Base-by-base conservation (phyloP, 2,888 invertebrate species). In the Hydraecia micacea region DNA sequence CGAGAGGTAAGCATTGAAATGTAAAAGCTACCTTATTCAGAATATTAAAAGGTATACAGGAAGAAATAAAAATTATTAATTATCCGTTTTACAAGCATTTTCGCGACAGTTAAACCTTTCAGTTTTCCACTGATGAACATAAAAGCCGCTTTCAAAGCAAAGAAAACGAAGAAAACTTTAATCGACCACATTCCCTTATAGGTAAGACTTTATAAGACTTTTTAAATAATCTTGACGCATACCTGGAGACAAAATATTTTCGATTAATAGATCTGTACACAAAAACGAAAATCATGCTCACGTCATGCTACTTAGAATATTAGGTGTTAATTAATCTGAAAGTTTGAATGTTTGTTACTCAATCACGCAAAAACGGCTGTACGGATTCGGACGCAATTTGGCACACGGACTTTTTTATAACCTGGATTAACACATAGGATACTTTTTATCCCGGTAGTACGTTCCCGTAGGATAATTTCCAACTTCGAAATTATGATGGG, bases 281-380 rank as follows among this genome's bases (percentile, higher is more conserved):
- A 49, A 49, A 52, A 32, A 77, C 28, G 60, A 73, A 74, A 69
- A 62, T 67, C 32, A 32, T 32, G 32, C 32, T 32, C 32, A 32
- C 32, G 32, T 32, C 49, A 68, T 67, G 42, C 21, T 6, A 55
- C 25, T n/a, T 11, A 15, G 1, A 32, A 62, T 32, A 62, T 32
- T 62, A 32, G 32, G 32, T 32, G 18, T 18, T 9, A 62, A 60
- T 15, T 60, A 7, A 32, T 36, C 36, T 25, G 25, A 63, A 25
- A 25, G 25, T 63, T 63, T 63, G 5, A 0, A 6, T 63, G 13
- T 63, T 36, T 63, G 36, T 11, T 5, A 36, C 1, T 25, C 36
- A 63, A 36, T 25, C 25, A 63, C 36, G 11, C 36, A 36, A 36
- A 21, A 62, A 3, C 4, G 4, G 11, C 4, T 63, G 21, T 5